Base-by-base conservation (phyloP, 2,797 vertebrate genomes). In the Hafferia zeledoni region DNA sequence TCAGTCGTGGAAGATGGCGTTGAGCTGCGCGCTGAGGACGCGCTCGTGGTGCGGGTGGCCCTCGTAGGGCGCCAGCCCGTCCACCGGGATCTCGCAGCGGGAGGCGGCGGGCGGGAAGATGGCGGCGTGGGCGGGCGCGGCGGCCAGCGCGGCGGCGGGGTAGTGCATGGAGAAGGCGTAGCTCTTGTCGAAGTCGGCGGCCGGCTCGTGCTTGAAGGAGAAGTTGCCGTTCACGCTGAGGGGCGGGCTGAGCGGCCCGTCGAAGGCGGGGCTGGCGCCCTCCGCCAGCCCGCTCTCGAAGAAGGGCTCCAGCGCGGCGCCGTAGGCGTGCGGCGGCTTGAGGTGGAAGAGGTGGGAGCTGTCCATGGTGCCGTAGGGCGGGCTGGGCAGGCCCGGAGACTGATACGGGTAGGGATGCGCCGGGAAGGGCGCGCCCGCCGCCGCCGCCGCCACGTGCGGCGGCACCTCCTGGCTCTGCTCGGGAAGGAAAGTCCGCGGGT, bases 191-290 rank as follows among this genome's bases (percentile, higher is more conserved):
- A 98, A 99, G 90, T 99, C 98, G 77, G 97, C 78, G 81, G 98
- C 95, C 89, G 98, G 97, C 95, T 99, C 99, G 33, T 99, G 99
- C 95, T 99, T 99, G 98, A 99, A 99, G 93, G 99, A 98, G 98
- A 99, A 99, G 98, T 99, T 99, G 83, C 99, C 99, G 52, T 99
- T 99, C 97, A 99, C 98, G 98, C 99, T 99, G 90, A 99, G 98
- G 11, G 99, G 99, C 5, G 99, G 99, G 95, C 99, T 99, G 81
- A 99, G 98, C 4, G 99, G 99, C 59, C 98, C 99, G 96, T 99
- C 99, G 61, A 99, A 99, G 13, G 98, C 98, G 5, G 98, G 99
- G 88, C 98, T 99, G 74, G 98, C 97, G 95, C 98, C 98, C 82
- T 99, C 99, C 19, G 99, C 98, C 93, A 99, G 98, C 47, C 98